Evolutionary conservation across 2,797 vertebrate species (phyloP), one percentile per base, ranked within the genome.

Genomic region (Decapterus maruadsi): DNA sequence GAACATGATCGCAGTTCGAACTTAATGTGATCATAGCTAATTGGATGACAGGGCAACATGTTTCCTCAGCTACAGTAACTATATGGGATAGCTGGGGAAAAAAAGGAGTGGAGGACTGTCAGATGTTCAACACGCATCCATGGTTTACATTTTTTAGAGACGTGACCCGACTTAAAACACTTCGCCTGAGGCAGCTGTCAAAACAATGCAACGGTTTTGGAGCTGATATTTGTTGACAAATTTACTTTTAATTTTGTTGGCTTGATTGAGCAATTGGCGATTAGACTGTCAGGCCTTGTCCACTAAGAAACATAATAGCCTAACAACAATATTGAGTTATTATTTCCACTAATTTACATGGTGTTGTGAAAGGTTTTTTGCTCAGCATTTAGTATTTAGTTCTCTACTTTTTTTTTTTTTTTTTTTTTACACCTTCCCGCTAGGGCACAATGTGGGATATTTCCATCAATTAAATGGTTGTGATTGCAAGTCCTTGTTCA

Each of bases 181-280:
- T 9, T 57, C 38, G 38, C n/a, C 6, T 60, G 4, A 40, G 19
- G 48, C 48, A 22, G 3, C 2, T 1, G 14, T 51, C 4, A 31
- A 63, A 51, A 26, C 26, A 38, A 45, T 58, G 16, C 6, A 53
- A 38, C 31, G 13, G 11, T 26, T 53, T 12, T 13, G 1, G 16
- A 50, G 29, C 10, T 77, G 38, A 57, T 51, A 3, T 29, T 3
- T 62, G 46, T 14, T 40, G 34, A 68, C 16, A 62, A 11, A 11
- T 72, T 68, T 11, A 60, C 8, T 60, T 45, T 50, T 51, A 19
- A 65, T 60, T 40, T 43, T 40, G 13, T 31, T 65, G 19, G 46
- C 48, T 65, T 0, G 0, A 26, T 11, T 55, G 48, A 63, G 54
- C 22, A 20, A 19, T 8, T 26, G 19, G 22, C 62, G 26, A 57